These are phyloP conservation scores for Sminthopsis crassicaudata DNA, from an alignment of 2,113 vertebrate genomes.

Conservation along the genomic window DNA sequence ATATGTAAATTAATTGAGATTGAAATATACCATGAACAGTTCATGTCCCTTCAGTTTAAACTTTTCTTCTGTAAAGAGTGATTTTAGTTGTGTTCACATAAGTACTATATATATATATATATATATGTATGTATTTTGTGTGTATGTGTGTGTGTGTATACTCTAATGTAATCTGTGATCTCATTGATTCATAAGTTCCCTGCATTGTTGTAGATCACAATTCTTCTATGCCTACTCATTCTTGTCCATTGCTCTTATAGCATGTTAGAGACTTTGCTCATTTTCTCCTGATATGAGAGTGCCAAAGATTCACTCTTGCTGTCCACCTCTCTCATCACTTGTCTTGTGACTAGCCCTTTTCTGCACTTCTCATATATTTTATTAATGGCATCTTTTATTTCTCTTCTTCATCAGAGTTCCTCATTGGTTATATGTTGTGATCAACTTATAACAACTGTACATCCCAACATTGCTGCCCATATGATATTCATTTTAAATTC, in stretches of 20 bases:
- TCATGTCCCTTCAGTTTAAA: neutral
- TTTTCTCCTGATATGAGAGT: neutral
- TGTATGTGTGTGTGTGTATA: neutral
- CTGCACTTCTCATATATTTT: neutral
- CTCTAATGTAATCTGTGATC: neutral
- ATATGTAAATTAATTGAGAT: neutral
- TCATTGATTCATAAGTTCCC: neutral
- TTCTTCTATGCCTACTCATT: neutral
- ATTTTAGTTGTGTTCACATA: neutral
- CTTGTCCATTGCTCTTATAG: neutral
- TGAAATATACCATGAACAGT: neutral
- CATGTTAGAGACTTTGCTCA: neutral
- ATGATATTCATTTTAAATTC: neutral
- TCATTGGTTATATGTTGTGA: neutral
- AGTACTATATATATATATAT: neutral
- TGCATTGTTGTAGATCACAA: neutral
- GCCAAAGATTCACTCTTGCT: neutral
- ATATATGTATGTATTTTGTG: too few relatives aligned
- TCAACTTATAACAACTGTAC: neutral
- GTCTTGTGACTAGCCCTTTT: neutral
- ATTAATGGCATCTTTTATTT: neutral
- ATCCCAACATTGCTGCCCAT: neutral
- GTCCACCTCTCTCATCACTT: neutral
- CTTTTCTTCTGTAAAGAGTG: neutral
- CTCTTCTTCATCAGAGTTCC: neutral